Base-by-base conservation (phyloP, 2,113 vertebrate genomes). In the Sturnus vulgaris region DNA sequence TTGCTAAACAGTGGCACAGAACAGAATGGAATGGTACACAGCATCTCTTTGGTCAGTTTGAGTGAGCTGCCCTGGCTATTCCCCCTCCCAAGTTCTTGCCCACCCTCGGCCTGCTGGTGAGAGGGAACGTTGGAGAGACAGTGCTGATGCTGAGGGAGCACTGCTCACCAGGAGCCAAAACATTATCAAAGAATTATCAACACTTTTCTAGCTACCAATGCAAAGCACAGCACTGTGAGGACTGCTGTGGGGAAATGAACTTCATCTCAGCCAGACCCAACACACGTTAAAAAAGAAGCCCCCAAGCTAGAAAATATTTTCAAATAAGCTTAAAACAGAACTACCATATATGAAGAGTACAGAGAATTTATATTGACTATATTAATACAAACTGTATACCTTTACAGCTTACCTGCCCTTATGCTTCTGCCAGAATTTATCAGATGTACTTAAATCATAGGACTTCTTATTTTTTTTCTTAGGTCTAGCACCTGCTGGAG, bases 341-440 rank as follows among this genome's bases (percentile, higher is more conserved):
- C 16, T 42, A 76, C 3, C 11, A 28, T 15, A 76, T 23, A 73
- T 13, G 10, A 86, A 92, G 15, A 88, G 72, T 35, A 69, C 5
- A 27, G 39, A 35, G 15, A 82, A 82, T 63, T 70, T 39, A 21
- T 78, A 60, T 6, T 44, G 30, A 81, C 9, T 59, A 66, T 50
- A 91, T 86, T 5, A 89, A 73, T 37, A 82, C 14, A 69, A 65
- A 52, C 9, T 88, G 37, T 86, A 24, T 60, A 86, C 52, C 75
- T 86, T 70, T 59, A 47, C 9, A 37, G 82, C 98, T 98, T 92
- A 99, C 99, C 99, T 99, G 98, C 99, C 99, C 97, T 99, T 99
- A 97, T 99, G 99, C 53, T 99, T 99, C 96, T 99, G 99, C 99
- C 99, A 99, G 97, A 99, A 99, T 96, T 95, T 98, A 98, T 99